Conservation (phyloP, 2,113 vertebrate genomes). For the Lasiurus cinereus region DNA sequence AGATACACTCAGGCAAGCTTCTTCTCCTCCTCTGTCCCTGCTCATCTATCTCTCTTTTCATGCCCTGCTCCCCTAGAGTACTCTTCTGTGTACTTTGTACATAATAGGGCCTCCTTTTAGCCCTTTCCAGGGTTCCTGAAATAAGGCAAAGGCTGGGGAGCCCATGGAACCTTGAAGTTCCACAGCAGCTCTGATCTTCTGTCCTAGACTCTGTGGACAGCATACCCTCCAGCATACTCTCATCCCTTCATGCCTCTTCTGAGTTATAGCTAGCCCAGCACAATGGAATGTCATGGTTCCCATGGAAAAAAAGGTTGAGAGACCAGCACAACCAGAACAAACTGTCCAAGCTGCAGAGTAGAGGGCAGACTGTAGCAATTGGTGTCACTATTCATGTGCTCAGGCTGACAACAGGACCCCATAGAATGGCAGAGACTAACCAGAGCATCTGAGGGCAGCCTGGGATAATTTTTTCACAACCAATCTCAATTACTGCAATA, state of each 20-base stretch:
- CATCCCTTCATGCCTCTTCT: not conserved
- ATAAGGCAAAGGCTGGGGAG: not conserved
- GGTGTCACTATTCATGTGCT: constrained; percentile 3
- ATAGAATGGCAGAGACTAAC: not conserved
- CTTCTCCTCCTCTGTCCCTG: not conserved
- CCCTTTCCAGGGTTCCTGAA: constrained; percentile 43
- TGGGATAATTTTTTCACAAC: constrained; percentile 22
- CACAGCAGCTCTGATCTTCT: not conserved
- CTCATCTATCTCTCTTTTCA: not conserved
- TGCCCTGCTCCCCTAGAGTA: not conserved
- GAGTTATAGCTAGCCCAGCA: constrained; percentile 34
- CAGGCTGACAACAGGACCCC: not conserved
- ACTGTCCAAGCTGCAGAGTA: not conserved
- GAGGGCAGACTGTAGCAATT: not conserved
- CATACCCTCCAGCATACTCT: not conserved
- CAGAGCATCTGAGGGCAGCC: constrained; percentile 46
- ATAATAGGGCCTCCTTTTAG: constrained; percentile 4
- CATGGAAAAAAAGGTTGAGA: constrained; percentile 19
- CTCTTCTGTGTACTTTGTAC: not conserved
- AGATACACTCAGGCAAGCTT: not conserved
- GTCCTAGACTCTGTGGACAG: not conserved
- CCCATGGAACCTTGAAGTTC: not conserved
- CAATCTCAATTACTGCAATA: not conserved
- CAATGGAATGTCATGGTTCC: constrained; percentile 23
- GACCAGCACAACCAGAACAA: not conserved